Conservation (phyloP, 2,888 invertebrate genomes). For the Drosophila subquinaria region DNA sequence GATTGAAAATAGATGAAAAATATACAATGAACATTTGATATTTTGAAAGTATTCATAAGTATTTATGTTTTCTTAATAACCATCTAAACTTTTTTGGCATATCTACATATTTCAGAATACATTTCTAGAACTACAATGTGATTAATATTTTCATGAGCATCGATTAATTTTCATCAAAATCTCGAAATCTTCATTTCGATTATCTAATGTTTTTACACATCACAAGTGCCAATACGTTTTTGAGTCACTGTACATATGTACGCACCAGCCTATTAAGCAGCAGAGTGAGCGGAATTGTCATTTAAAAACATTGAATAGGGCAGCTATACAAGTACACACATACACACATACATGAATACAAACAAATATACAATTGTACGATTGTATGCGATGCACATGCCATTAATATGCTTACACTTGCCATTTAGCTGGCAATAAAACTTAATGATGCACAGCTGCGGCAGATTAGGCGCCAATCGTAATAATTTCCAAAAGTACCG, state of each 20-base stretch:
- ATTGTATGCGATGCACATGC: conserved; percentile 8
- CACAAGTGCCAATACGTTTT: not conserved
- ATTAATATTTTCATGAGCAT: no score
- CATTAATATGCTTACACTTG: conserved; percentile 28
- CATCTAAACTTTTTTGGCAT: no score
- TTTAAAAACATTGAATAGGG: conserved; percentile 3
- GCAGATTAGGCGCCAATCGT: conserved; percentile 30
- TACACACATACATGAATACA: not conserved
- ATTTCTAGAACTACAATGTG: no score
- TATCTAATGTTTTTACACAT: not conserved
- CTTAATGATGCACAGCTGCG: conserved; percentile 37
- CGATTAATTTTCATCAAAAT: no score
- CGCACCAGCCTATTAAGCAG: conserved; percentile 1
- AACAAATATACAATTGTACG: not conserved
- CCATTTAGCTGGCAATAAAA: conserved; percentile 27
- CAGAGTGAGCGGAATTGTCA: conserved; percentile 6
- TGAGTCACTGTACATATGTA: not conserved
- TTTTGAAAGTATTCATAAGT: no score
- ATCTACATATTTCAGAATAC: no score
- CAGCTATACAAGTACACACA: not conserved
- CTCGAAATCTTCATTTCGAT: no score
- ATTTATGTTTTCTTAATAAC: no score
- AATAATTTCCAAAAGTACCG: conserved; percentile 21
- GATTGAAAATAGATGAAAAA: no score
- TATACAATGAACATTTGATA: no score